These are phyloP conservation scores for Leptobrachium leishanense DNA, from an alignment of 2,113 vertebrate genomes.

Conservation along the genomic window DNA sequence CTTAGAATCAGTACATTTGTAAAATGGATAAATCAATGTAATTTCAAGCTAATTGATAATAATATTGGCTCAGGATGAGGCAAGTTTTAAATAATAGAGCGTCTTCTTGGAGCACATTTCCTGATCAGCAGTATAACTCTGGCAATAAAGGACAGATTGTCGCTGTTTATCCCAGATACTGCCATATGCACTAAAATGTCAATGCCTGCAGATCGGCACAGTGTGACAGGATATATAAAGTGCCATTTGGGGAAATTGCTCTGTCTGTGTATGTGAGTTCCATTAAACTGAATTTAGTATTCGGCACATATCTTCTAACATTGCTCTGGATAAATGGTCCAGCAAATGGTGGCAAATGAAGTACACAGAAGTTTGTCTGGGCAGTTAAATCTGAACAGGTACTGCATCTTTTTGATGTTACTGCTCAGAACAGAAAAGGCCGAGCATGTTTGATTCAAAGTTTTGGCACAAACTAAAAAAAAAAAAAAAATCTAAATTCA, in stretches of 20 bases:
- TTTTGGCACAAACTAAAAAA: neutral
- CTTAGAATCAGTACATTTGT: neutral
- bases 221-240: constrained; percentile 40
- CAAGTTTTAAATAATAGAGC: constrained; percentile 20
- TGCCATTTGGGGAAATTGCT: constrained; percentile 32
- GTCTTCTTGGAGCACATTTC: neutral
- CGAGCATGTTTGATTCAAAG: neutral
- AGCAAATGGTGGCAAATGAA: constrained; percentile 22
- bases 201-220: constrained; percentile 34
- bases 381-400: neutral
- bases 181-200: constrained; percentile 42
- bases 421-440: neutral
- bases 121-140: constrained; percentile 12
- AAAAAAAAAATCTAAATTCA: neutral
- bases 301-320: constrained; percentile 1
- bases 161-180: constrained; percentile 27
- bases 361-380: constrained; percentile 1
- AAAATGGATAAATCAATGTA: neutral
- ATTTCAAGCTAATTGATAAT: constrained; percentile 12
- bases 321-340: constrained; percentile 22
- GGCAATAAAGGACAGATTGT: constrained; percentile 26
- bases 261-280: constrained; percentile 9
- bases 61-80: neutral
- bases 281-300: constrained; percentile 31
- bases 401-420: neutral